Conservation (phyloP, 1,140 invertebrate genomes). For the Lethocerus indicus region DNA sequence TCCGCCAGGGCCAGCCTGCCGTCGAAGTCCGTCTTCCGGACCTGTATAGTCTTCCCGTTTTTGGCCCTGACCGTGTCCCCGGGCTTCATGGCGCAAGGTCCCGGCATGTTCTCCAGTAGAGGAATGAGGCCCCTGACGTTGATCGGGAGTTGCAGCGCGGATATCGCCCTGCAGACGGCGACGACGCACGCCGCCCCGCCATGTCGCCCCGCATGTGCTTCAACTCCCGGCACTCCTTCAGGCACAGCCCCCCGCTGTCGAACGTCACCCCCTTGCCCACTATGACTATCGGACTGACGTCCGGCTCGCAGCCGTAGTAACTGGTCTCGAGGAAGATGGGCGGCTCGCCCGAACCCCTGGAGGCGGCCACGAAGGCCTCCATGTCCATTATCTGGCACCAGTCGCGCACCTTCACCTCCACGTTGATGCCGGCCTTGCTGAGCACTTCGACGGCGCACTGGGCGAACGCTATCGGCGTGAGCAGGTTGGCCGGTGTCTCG, state of each 20-base stretch:
- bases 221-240: constrained; percentile 39
- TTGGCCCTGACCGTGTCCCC: constrained; percentile 43
- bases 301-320: constrained; percentile 24
- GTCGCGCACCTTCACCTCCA: constrained; percentile 21
- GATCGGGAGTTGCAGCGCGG: constrained; percentile 33
- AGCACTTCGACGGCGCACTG: constrained; percentile 27
- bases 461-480: constrained; percentile 40
- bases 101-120: constrained; percentile 44
- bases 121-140: constrained; percentile 36
- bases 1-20: constrained; percentile 44
- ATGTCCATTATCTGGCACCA: constrained; percentile 42
- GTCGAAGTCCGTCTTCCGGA: constrained; percentile 48
- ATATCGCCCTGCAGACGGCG: constrained; percentile 37
- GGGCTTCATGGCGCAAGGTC: constrained; percentile 38
- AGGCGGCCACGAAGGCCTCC: constrained; percentile 40
- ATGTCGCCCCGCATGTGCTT: constrained; percentile 46
- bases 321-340: constrained; percentile 29
- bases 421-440: constrained; percentile 28
- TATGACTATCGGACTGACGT: constrained; percentile 25
- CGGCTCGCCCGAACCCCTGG: constrained; percentile 38
- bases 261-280: constrained; percentile 44
- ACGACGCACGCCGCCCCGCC: constrained; percentile 43
- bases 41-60: constrained; percentile 45
- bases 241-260: constrained; percentile 45
- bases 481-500: constrained; percentile 42